These are phyloP conservation scores for Theonella swinhoei DNA, from an alignment of 37 sponge, comb jelly and placozoan genomes.

Conservation along the genomic window DNA sequence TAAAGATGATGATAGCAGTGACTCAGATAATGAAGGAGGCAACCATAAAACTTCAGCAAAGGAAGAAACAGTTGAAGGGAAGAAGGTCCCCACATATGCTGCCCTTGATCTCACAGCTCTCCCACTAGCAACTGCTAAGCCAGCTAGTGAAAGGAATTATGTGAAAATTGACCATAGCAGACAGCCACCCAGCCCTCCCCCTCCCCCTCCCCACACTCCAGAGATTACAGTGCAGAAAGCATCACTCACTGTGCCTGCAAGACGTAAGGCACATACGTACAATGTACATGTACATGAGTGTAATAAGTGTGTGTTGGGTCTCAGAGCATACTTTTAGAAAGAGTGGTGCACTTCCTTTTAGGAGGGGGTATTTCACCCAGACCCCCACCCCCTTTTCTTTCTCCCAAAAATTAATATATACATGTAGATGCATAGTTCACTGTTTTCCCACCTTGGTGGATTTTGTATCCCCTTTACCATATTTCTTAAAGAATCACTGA, in stretches of 20 bases:
- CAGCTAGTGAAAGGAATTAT: background rate
- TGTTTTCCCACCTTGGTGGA: too few relatives aligned
- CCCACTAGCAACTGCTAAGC: background rate
- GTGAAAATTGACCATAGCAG: background rate
- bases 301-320: background rate
- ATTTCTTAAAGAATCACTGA: too few relatives aligned
- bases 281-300: background rate
- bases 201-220: background rate
- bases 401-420: too few relatives aligned
- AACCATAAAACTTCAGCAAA: background rate
- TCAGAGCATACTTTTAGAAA: background rate
- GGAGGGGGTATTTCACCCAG: background rate
- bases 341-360: background rate
- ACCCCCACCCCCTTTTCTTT: slow-evolving; percentile 7
- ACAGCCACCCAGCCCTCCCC: background rate
- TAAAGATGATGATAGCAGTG: background rate
- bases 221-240: background rate
- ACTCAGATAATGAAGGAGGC: too few relatives aligned
- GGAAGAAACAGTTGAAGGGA: background rate
- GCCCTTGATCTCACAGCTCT: background rate
- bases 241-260: background rate
- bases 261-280: background rate
- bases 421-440: too few relatives aligned
- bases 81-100: background rate
- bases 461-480: too few relatives aligned